Base-by-base conservation (phyloP, 2,113 vertebrate genomes). In the Semnopithecus entellus region DNA sequence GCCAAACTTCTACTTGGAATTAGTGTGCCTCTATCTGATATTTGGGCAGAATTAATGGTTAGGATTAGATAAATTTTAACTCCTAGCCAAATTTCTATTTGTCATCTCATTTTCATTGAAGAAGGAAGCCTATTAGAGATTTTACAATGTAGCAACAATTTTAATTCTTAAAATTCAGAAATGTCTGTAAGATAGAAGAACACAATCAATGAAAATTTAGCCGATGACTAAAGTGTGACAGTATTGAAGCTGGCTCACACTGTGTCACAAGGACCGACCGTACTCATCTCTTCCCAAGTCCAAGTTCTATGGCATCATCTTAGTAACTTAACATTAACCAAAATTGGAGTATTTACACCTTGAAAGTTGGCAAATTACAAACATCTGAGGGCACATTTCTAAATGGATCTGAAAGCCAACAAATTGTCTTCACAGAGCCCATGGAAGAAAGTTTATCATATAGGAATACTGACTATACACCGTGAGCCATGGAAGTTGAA, bases 241-340 rank as follows among this genome's bases (percentile, higher is more conserved):
- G 32, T 45, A 2, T 6, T 20, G 27, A 13, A 50, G 1, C 35
- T 43, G 13, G 6, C 13, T 20, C 10, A 59, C 14, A 57, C 6
- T 9, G 16, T 2, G 2, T 78, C 40, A 16, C 27, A 18, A 61
- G 16, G 18, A 38, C 1, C 1, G 0, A 23, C 8, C 20, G 0
- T 16, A 7, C 20, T 32, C 18, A 25, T 25, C 8, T 9, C 1
- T 45, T 38, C 2, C 30, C 17, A 30, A 30, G 66, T 17, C 6
- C 45, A 48, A 8, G 50, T 35, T 64, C 17, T 43, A 2, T 45
- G 68, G 7, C 48, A 55, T 66, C 43, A 72, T 14, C 14, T 48
- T n/a, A 14, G 43, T 32, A 81, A 8, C 1, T 81, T 73, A n/a
- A 72, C 23, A 55, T 66, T n/a, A 55, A 11, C n/a, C 64, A 48